Percentiles rank a stretch among this genome's conserved stretches.
phyloP scores from a whole-genome alignment of 2,797 vertebrate genomes.

The Lepidocolaptes lacrymiger region DNA sequence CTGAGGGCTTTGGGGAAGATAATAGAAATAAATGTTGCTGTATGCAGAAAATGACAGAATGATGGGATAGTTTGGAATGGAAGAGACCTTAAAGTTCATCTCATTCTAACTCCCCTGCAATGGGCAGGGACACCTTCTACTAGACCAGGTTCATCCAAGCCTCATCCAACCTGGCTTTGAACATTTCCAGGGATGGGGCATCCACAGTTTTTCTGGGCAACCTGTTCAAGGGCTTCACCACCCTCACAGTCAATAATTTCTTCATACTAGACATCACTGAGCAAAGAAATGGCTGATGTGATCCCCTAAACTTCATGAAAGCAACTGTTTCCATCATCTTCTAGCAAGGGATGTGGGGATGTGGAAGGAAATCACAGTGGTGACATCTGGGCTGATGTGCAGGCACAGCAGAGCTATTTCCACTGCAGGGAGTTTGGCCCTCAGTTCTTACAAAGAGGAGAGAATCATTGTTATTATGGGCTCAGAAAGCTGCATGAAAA shows the following conservation, averaged over 20 bases:
- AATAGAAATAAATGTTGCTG: neutral
- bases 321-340: neutral
- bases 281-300: neutral
- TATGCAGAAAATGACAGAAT: neutral
- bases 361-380: neutral
- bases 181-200: neutral
- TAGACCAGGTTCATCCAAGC: neutral
- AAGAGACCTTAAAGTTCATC: neutral
- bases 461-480: neutral
- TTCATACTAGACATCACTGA: neutral
- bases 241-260: neutral
- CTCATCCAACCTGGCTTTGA: accelerated
- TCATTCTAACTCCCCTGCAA: neutral
- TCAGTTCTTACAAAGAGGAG: neutral
- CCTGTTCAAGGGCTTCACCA: accelerated
- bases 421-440: accelerated
- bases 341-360: neutral
- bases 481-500: neutral
- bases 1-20: neutral
- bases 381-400: neutral
- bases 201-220: accelerated
- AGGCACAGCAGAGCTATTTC: neutral
- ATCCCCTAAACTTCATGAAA: neutral
- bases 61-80: neutral
- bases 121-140: neutral